Conservation (phyloP, 2,797 vertebrate genomes). For the Lithobates sylvaticus region DNA sequence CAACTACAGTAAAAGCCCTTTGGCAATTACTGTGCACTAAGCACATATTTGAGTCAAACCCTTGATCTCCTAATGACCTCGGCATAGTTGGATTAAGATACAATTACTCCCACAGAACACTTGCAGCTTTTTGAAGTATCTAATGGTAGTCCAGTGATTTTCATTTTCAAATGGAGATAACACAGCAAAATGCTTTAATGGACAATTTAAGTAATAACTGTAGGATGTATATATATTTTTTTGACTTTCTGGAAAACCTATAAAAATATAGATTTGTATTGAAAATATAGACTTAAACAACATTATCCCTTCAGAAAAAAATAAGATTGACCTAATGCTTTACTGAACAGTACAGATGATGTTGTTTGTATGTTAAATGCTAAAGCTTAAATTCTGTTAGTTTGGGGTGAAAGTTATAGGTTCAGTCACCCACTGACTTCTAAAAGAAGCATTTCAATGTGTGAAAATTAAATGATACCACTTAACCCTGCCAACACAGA, state of each 20-base stretch:
- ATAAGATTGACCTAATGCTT: neutral
- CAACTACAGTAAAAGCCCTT: conserved; percentile 31
- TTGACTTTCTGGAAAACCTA: conserved; percentile 7
- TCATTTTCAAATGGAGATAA: conserved; percentile 50
- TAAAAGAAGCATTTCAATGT: too few species aligned
- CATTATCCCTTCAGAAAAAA: neutral
- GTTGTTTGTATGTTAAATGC: neutral
- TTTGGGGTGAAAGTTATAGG: too few species aligned
- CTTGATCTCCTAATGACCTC: conserved; percentile 58
- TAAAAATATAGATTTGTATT: neutral
- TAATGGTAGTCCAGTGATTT: conserved; percentile 53
- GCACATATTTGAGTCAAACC: conserved; percentile 46
- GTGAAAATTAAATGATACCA: too few species aligned
- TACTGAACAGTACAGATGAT: neutral
- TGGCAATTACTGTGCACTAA: conserved; percentile 43
- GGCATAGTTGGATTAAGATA: conserved; percentile 49
- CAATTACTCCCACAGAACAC: conserved; percentile 55
- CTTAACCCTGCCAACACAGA: too few species aligned
- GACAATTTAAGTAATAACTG: conserved; percentile 50
- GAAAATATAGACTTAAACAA: conserved; percentile 1
- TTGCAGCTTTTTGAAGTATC: conserved; percentile 49
- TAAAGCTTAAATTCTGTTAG: neutral
- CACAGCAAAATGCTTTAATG: conserved; percentile 54
- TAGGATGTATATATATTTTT: neutral
- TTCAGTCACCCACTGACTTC: too few species aligned